Conservation (phyloP, 2,888 invertebrate genomes). For the Heliconius erato region DNA sequence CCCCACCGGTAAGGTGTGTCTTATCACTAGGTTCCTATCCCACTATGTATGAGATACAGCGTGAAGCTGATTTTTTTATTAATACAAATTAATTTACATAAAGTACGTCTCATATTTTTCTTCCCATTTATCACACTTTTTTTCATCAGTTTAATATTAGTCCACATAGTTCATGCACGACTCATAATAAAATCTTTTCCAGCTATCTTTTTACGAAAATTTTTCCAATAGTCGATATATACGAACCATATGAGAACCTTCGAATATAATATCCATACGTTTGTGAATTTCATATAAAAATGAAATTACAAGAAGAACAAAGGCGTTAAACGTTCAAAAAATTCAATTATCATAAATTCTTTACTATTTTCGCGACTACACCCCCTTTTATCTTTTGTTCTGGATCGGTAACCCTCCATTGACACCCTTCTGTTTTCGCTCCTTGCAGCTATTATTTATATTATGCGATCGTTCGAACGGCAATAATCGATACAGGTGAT, state of each 20-base stretch:
- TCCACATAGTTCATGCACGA: neutral
- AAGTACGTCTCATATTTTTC: neutral
- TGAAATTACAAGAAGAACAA: slow-evolving; percentile 48
- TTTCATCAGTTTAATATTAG: neutral
- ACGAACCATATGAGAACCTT: neutral
- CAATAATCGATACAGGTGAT: neutral
- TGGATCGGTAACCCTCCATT: slow-evolving; percentile 64
- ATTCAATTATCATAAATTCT: slow-evolving; percentile 63
- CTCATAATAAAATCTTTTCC: neutral
- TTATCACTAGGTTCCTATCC: no score
- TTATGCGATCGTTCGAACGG: slow-evolving; percentile 43
- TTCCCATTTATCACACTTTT: neutral
- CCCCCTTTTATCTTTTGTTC: slow-evolving; percentile 61
- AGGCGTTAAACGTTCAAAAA: slow-evolving; percentile 59
- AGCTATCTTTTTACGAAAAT: neutral
- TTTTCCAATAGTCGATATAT: neutral
- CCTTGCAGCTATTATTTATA: slow-evolving; percentile 50
- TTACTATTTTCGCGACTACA: slow-evolving; percentile 57
- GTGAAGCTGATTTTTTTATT: no score
- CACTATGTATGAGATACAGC: no score
- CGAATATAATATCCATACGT: slow-evolving; percentile 30
- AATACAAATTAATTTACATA: neutral
- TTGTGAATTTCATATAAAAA: slow-evolving; percentile 36
- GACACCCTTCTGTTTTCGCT: slow-evolving; percentile 61
- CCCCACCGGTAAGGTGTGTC: no score